Evolutionary conservation across 2,888 invertebrate species (phyloP), one percentile per base, ranked within the genome.

Genomic region (Schrankia costaestrigalis): DNA sequence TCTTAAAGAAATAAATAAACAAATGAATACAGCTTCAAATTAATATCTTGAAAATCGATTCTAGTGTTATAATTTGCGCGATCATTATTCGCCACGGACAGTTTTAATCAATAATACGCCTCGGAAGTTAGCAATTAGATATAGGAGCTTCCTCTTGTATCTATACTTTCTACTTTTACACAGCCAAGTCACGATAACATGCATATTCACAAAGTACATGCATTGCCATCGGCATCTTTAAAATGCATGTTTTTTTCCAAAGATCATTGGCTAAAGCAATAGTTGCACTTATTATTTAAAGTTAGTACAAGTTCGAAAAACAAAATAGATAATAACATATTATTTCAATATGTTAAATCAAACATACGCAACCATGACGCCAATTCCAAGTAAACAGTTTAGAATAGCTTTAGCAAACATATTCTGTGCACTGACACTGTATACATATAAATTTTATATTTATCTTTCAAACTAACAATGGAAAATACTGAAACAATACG

Each of bases 291-390:
- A n/a, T n/a, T n/a, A n/a, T n/a, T n/a, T n/a, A n/a, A n/a, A n/a
- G n/a, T n/a, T n/a, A n/a, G n/a, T n/a, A n/a, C n/a, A n/a, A n/a
- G n/a, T n/a, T n/a, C n/a, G n/a, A n/a, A n/a, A n/a, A n/a, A n/a
- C n/a, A n/a, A n/a, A n/a, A n/a, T n/a, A 24, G 5, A 3, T 29
- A 19, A 29, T 22, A 25, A 13, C 11, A 30, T 36, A 33, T 33
- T 40, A 25, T 24, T 26, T 31, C 29, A 29, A 11, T 26, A 30
- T 19, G 33, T 31, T 22, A 21, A 27, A 39, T 12, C 24, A 31
- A 38, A 35, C 26, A 19, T 42, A 28, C 51, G 45, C 47, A 54
- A 47, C 37, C 26, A 38, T 46, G 51, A 48, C 45, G 46, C 51
- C 29, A 31, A 26, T 29, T n/a, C 23, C 22, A 39, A 11, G 37